Percentiles rank a stretch among this genome's conserved stretches.
phyloP scores from a whole-genome alignment of 2,797 vertebrate genomes.

The Pseudochirops cupreus region DNA sequence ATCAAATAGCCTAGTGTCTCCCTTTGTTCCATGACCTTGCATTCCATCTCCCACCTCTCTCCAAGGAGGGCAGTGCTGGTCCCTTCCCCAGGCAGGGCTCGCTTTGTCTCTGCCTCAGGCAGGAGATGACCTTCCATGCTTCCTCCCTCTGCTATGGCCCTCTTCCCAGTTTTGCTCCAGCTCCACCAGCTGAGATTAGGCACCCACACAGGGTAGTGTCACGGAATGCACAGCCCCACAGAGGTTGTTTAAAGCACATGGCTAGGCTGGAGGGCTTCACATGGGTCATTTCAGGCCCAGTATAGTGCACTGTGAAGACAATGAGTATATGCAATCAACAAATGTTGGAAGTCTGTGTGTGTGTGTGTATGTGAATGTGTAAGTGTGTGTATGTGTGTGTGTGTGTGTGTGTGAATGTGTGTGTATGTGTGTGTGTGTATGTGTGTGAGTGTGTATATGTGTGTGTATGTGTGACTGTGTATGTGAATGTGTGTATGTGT shows the following conservation, averaged over 20 bases:
- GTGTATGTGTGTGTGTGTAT: too few relatives aligned
- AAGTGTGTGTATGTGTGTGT: too few relatives aligned
- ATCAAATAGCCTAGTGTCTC: neutral
- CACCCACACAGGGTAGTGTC: neutral
- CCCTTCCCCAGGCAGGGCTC: neutral
- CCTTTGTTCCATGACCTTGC: neutral
- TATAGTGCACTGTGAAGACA: neutral
- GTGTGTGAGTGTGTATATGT: too few relatives aligned
- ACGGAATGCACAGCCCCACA: neutral
- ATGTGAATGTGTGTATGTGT: too few relatives aligned
- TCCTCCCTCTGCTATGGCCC: neutral
- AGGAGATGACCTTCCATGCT: constrained; percentile 59
- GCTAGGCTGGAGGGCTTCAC: neutral
- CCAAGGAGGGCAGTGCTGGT: neutral
- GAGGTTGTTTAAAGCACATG: neutral
- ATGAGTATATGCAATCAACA: neutral
- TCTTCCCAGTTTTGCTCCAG: neutral
- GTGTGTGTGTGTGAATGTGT: too few relatives aligned
- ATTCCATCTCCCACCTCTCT: neutral
- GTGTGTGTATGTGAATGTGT: too few relatives aligned
- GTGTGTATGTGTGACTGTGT: too few relatives aligned
- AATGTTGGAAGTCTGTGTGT: neutral
- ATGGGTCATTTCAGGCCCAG: neutral
- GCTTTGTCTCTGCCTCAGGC: constrained; percentile 22
- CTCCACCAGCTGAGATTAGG: neutral